Percentiles rank a stretch among this genome's conserved stretches.
Evolutionary conservation across 1,140 invertebrate species (phyloP).

Genomic region (Rhagoletis pomonella): DNA sequence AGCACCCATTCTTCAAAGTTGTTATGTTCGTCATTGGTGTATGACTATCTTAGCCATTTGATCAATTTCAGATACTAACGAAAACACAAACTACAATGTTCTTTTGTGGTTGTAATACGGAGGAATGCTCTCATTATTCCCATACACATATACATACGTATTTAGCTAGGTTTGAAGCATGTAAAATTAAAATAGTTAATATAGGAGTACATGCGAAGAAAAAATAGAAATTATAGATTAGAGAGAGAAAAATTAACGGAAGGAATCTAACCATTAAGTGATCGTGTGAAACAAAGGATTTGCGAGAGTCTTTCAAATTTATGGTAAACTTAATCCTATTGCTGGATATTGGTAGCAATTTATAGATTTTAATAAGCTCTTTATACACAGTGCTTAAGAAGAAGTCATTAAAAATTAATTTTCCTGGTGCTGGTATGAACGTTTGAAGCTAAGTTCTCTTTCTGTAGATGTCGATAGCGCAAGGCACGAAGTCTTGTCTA

Average conservation of each 20-base stretch:
- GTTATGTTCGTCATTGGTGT: slow-evolving; percentile 56
- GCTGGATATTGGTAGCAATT: too few relatives aligned
- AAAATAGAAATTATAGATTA: neutral
- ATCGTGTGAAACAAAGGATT: neutral
- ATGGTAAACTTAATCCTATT: too few relatives aligned
- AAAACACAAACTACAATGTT: neutral
- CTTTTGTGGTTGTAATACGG: slow-evolving; percentile 17
- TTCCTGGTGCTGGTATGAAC: too few relatives aligned
- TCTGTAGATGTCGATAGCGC: too few relatives aligned
- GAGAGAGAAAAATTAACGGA: too few relatives aligned
- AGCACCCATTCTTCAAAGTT: slow-evolving; percentile 34
- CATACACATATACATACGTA: neutral
- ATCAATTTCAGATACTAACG: slow-evolving; percentile 34
- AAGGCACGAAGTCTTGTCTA: too few relatives aligned
- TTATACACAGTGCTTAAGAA: too few relatives aligned
- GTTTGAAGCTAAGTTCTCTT: too few relatives aligned
- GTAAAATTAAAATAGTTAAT: neutral
- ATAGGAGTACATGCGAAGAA: neutral
- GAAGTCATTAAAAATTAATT: too few relatives aligned
- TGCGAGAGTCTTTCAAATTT: neutral
- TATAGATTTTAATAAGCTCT: too few relatives aligned
- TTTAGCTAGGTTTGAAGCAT: neutral
- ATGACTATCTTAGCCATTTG: slow-evolving; percentile 55
- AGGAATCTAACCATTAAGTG: too few relatives aligned
- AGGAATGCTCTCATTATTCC: neutral